These are phyloP conservation scores for Hippasteria phrygiana DNA, from an alignment of 53 echinoderm and acorn worm genomes.

Conservation along the genomic window DNA sequence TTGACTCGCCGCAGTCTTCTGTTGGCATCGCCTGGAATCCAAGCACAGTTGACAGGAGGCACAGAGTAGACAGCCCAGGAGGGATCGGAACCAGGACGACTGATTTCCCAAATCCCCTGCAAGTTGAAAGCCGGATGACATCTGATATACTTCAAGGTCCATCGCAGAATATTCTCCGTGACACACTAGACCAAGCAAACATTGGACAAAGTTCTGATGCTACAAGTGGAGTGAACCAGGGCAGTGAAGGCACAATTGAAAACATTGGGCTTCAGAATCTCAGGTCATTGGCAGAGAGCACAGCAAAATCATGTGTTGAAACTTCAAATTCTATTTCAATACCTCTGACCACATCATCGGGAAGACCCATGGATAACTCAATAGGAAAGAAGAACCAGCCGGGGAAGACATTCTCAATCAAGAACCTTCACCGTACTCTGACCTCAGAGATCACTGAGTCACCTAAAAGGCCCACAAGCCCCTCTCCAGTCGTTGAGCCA, in stretches of 20 bases:
- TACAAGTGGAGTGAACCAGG: not conserved
- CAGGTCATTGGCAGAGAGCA: slow-evolving; percentile 51
- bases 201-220: not conserved
- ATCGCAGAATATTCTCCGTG: slow-evolving; percentile 14
- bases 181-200: slow-evolving; percentile 24
- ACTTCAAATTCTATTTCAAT: slow-evolving; percentile 3
- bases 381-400: slow-evolving; percentile 68
- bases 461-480: slow-evolving; percentile 26
- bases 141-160: slow-evolving; percentile 32
- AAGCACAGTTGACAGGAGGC: slow-evolving; percentile 13
- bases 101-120: slow-evolving; percentile 36
- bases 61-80: slow-evolving; percentile 24
- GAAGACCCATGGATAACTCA: not conserved
- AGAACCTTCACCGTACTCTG: slow-evolving; percentile 88
- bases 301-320: slow-evolving; percentile 31
- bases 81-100: slow-evolving; percentile 39
- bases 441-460: slow-evolving; percentile 82
- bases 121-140: slow-evolving; percentile 3
- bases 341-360: slow-evolving; percentile 23
- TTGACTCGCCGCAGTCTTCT: slow-evolving; percentile 42
- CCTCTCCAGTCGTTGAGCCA: slow-evolving; percentile 31
- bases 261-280: slow-evolving; percentile 47
- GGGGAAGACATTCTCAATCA: slow-evolving; percentile 81
- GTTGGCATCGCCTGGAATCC: slow-evolving; percentile 45
- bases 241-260: slow-evolving; percentile 16